Evolutionary conservation across 2,113 vertebrate genomes (phyloP), one percentile per base, ranked within the genome.

Genomic region (Gavia stellata): DNA sequence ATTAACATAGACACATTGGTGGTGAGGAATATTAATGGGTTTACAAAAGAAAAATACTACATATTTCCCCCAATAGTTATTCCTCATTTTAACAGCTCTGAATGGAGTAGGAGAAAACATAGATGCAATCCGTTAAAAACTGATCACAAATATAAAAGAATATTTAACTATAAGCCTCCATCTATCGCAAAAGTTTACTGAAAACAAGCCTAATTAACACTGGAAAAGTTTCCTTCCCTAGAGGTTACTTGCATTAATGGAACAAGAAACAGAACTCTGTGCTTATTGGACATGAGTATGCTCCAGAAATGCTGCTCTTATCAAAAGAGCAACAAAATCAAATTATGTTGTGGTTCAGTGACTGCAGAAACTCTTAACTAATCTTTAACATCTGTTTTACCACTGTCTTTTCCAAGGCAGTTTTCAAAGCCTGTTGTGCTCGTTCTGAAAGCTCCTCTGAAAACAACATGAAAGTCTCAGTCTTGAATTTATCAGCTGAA

Each of bases 351-450:
- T 26, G 31, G 42, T 95, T 92, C 63, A 81, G 17, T 62, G 59
- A 87, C n/a, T 91, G 36, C 44, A 92, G 36, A 93, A 94, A 78
- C 47, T 61, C 44, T 52, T 44, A 67, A 90, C 63, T 89, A 81
- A 75, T 89, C 62, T 96, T 82, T 91, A 53, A 68, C 44, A 84
- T 91, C 88, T 81, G 23, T 88, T 96, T 93, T 77, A 53, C 52
- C 20, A 75, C 61, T 74, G n/a, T 77, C 18, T 90, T 96, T 95
- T 92, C n/a, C 13, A 67, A 88, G n/a, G 55, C 13, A 44, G 29
- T 55, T 82, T 84, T 83, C 56, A 81, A 94, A 61, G 26, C 24
- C 13, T 52, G 15, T 80, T 92, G 14, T n/a, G 9, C 20, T 84
- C 29, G 17, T 86, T 56, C 56, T 93, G 77, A 90, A 83, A 91